Conservation (phyloP, 2,888 invertebrate genomes). For the Morpho achilles region DNA sequence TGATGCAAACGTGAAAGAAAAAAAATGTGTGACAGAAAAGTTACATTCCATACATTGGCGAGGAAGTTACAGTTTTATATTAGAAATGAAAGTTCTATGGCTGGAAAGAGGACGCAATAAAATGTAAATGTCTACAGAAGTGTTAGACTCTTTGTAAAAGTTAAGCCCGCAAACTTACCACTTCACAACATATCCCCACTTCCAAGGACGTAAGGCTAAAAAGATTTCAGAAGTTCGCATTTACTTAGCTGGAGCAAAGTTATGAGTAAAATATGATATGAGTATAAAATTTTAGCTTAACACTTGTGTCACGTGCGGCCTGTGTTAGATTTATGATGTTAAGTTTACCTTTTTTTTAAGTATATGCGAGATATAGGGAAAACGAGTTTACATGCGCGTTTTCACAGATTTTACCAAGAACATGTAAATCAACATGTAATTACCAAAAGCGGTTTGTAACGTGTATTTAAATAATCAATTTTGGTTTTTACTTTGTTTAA, state of each 20-base stretch:
- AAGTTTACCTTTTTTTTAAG: no score
- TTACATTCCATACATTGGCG: no score
- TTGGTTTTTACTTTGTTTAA: no score
- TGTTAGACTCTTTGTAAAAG: slow-evolving; percentile 10
- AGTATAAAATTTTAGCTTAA: background rate
- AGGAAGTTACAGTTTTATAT: background rate
- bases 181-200: slow-evolving; percentile 8
- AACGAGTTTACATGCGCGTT: no score
- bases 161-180: slow-evolving; percentile 12
- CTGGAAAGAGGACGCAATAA: slow-evolving; percentile 2
- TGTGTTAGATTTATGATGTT: background rate
- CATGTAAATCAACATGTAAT: no score
- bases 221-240: slow-evolving; percentile 6
- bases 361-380: no score
- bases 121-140: slow-evolving; percentile 15
- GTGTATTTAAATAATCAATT: no score
- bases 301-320: background rate
- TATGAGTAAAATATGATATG: background rate
- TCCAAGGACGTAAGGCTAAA: slow-evolving; percentile 9
- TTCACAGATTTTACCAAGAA: no score
- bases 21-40: no score
- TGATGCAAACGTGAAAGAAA: no score
- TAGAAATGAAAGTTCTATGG: background rate
- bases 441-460: no score
- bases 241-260: background rate